phyloP scores from a whole-genome alignment of 92 coral and sea anemone genomes.

The Zoanthus sociatus region DNA sequence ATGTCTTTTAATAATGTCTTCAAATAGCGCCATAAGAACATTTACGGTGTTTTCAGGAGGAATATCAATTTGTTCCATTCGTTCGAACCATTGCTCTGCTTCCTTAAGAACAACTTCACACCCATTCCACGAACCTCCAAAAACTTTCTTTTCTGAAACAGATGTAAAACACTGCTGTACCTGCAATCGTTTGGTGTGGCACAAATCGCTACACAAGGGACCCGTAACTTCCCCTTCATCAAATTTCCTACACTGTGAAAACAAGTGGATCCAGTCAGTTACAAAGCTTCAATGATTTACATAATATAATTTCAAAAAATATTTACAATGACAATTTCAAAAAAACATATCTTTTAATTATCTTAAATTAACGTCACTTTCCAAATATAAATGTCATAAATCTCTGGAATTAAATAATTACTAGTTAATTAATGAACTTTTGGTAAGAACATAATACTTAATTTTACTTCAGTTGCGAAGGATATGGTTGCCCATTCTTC shows the following conservation, averaged over 20 bases:
- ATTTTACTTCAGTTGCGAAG: no score
- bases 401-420: no score
- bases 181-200: conserved; percentile 27
- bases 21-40: background rate
- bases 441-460: no score
- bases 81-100: conserved; percentile 42
- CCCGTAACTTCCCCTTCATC: conserved; percentile 62
- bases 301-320: no score
- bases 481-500: no score
- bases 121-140: conserved; percentile 62
- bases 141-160: conserved; percentile 51
- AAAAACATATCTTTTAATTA: no score
- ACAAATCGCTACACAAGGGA: conserved; percentile 61
- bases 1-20: background rate
- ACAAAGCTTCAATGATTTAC: no score
- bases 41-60: background rate
- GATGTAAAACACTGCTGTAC: conserved; percentile 44
- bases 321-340: no score
- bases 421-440: no score
- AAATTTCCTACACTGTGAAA: conserved; percentile 61
- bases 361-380: no score
- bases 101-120: conserved; percentile 54
- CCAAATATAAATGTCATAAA: no score
- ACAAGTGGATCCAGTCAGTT: background rate
- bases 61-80: background rate